Conservation (phyloP, 2,113 vertebrate genomes). For the Oryzias celebensis region DNA sequence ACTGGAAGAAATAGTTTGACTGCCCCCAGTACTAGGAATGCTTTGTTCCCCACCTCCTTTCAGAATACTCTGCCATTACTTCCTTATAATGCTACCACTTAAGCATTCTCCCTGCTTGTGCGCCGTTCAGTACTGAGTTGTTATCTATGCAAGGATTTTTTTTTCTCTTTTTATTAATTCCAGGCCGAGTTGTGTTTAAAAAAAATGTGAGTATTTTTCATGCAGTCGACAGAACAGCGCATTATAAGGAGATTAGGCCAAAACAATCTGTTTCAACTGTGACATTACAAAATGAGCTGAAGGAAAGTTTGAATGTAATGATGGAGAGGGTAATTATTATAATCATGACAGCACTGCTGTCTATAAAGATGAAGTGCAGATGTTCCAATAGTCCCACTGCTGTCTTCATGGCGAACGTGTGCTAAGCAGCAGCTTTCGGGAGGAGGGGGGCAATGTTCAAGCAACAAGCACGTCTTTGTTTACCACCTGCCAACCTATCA, state of each 20-base stretch:
- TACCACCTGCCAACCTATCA: slow-evolving; percentile 35
- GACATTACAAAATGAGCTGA: slow-evolving; percentile 26
- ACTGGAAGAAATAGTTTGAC: slow-evolving; percentile 18
- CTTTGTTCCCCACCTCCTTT: slow-evolving; percentile 58
- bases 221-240: not conserved
- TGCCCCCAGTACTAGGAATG: slow-evolving; percentile 57
- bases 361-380: slow-evolving; percentile 41
- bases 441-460: slow-evolving; percentile 15
- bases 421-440: slow-evolving; percentile 7
- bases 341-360: slow-evolving; percentile 26
- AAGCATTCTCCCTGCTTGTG: slow-evolving; percentile 14
- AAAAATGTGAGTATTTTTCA: slow-evolving; percentile 7
- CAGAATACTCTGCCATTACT: slow-evolving; percentile 46
- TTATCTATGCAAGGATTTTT: slow-evolving; percentile 12
- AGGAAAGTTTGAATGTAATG: slow-evolving; percentile 29
- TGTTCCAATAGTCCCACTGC: slow-evolving; percentile 25
- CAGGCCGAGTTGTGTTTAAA: slow-evolving; percentile 5
- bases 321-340: slow-evolving; percentile 39
- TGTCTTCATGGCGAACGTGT: slow-evolving; percentile 24
- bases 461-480: slow-evolving; percentile 39
- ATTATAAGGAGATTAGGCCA: not conserved
- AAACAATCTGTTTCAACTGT: slow-evolving; percentile 3
- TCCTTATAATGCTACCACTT: slow-evolving; percentile 32
- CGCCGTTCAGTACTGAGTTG: slow-evolving; percentile 18
- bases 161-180: slow-evolving; percentile 4